phyloP scores from a whole-genome alignment of 92 coral and sea anemone species.

The Epizoanthus stellaris region DNA sequence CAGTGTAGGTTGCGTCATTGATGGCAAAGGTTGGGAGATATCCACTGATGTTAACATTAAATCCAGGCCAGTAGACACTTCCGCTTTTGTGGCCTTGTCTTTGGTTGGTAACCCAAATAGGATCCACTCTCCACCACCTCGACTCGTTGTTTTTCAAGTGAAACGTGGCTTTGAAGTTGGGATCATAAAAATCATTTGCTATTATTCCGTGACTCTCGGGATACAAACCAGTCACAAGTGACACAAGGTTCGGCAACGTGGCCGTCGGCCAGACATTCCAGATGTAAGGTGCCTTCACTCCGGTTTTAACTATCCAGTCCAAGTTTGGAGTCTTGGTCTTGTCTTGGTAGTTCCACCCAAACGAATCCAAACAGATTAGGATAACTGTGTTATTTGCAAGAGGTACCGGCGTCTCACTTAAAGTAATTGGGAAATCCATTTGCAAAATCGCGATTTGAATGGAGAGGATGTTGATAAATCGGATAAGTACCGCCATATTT shows the following conservation, averaged over 20 bases:
- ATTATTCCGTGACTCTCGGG: slow-evolving; percentile 92
- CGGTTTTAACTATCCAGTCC: slow-evolving; percentile 64
- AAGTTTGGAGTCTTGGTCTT: slow-evolving; percentile 73
- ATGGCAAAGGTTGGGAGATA: slow-evolving; percentile 64
- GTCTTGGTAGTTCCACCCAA: slow-evolving; percentile 81
- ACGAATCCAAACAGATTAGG: slow-evolving; percentile 73
- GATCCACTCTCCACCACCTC: slow-evolving; percentile 85
- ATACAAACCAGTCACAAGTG: slow-evolving; percentile 83
- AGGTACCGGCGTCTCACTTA: too few species aligned
- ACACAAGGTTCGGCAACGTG: slow-evolving; percentile 76
- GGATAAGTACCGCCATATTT: too few species aligned
- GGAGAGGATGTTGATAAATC: too few species aligned
- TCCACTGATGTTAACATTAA: slow-evolving; percentile 66
- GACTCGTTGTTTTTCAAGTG: slow-evolving; percentile 67
- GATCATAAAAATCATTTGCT: slow-evolving; percentile 78
- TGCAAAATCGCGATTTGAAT: too few species aligned
- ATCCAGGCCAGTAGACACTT: slow-evolving; percentile 82
- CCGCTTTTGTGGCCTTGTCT: slow-evolving; percentile 85
- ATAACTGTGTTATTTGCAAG: slow-evolving; percentile 54
- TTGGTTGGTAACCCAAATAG: slow-evolving; percentile 88
- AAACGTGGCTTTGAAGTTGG: slow-evolving; percentile 64
- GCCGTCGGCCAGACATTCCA: slow-evolving; percentile 82
- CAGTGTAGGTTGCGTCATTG: slow-evolving; percentile 38
- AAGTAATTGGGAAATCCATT: too few species aligned
- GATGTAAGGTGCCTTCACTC: slow-evolving; percentile 76